Base-by-base conservation (phyloP, 2,888 invertebrate genomes). In the Xanthia togata region DNA sequence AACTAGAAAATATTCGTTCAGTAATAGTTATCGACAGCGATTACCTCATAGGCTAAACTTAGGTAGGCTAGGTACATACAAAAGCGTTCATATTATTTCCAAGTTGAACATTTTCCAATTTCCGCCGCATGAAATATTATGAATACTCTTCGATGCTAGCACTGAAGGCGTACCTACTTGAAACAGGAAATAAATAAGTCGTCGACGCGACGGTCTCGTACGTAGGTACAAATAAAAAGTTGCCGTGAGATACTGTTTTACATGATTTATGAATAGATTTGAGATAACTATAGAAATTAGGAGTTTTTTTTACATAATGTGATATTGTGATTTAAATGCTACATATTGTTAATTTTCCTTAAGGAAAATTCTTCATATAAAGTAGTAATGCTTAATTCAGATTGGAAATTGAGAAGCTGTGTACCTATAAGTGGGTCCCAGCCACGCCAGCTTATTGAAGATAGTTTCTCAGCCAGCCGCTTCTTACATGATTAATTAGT, bases 21-120 rank as follows among this genome's bases (percentile, higher is more conserved):
- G 59, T 63, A 70, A 76, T 70, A 64, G 53, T 70, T 78, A 76
- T 41, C 64, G 68, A 73, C 35, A 64, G 23, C 60, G 68, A 73
- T 73, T 73, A 71, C 57, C 23, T 57, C 35, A 62, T 47, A 74
- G 8, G 68, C 69, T 70, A 64, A 82, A 75, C 67, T 72, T 70
- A 9, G 55, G 20, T 35, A 65, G 9, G 41, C 41, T 35, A 65
- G 9, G 41, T 63, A 73, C 38, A 69, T 68, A 60, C 67, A 71
- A 83, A 86, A 82, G 67, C 73, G 70, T 81, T 73, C 62, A 73
- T 73, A 79, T 64, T 82, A 80, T 78, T 75, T 78, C 72, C 50
- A 79, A 82, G 79, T 82, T 81, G 80, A 83, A 82, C 83, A 85
- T 85, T 85, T 87, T 87, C 79, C 88, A 88, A 87, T 88, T 85